These are phyloP conservation scores for Mionectes macconnelli DNA, from an alignment of 2,113 vertebrate species.

Conservation along the genomic window DNA sequence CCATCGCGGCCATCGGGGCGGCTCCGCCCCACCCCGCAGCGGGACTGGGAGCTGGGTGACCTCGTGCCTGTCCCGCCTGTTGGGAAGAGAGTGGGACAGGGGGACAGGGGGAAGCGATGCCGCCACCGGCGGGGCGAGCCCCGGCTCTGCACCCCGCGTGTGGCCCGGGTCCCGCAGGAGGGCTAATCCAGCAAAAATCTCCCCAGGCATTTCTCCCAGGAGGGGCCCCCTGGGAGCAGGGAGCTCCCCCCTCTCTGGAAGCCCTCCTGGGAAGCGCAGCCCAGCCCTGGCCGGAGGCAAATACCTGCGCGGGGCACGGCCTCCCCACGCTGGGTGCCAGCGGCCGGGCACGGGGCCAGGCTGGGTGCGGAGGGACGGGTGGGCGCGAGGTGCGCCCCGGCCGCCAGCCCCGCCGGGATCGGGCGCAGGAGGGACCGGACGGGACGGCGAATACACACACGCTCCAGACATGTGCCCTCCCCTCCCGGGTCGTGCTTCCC, in stretches of 20 bases:
- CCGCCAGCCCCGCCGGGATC: background rate
- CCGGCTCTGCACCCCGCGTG: background rate
- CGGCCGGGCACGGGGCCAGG: background rate
- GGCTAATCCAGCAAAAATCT: background rate
- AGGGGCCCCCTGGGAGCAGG: background rate
- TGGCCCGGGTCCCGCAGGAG: background rate
- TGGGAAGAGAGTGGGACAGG: background rate
- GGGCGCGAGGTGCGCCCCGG: background rate
- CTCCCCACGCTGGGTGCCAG: slow-evolving; percentile 39
- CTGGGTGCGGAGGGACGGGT: background rate
- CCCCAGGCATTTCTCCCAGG: background rate
- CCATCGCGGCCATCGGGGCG: rapidly evolving
- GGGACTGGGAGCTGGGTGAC: background rate
- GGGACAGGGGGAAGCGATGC: background rate
- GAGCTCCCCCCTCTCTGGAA: background rate
- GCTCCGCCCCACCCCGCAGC: background rate
- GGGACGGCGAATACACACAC: too few relatives aligned
- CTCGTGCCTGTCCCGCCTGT: rapidly evolving
- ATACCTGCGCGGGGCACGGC: slow-evolving; percentile 47
- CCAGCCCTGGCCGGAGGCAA: slow-evolving; percentile 22
- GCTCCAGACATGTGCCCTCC: background rate
- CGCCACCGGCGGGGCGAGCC: rapidly evolving
- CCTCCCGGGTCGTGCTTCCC: background rate
- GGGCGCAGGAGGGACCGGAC: background rate
- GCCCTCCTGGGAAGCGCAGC: slow-evolving; percentile 23